These are phyloP conservation scores for Orthosia gothica DNA, from an alignment of 2,888 invertebrate genomes.

Conservation along the genomic window DNA sequence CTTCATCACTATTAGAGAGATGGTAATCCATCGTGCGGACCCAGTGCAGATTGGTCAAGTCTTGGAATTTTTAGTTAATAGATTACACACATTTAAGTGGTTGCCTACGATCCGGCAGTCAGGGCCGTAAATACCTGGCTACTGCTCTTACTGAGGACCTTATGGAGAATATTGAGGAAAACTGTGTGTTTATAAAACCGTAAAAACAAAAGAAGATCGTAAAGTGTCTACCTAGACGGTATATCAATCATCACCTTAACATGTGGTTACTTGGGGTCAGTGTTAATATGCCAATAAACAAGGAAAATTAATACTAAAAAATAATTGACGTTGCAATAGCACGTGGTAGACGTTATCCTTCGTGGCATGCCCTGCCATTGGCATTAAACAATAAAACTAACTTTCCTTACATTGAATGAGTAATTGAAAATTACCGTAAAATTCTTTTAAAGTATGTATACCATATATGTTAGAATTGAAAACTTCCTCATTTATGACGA, in stretches of 20 bases:
- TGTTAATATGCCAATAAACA: background rate
- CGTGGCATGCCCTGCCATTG: slow-evolving; percentile 14
- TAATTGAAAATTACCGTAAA: slow-evolving; percentile 4
- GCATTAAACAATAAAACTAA: background rate
- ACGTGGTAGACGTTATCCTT: slow-evolving; percentile 4
- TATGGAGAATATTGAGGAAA: background rate
- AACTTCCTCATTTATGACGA: background rate
- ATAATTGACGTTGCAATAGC: background rate
- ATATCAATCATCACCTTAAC: too few relatives aligned
- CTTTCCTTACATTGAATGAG: slow-evolving; percentile 11
- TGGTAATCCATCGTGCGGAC: too few relatives aligned
- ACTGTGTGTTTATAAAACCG: background rate
- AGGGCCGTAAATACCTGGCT: too few relatives aligned
- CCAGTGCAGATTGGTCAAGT: too few relatives aligned
- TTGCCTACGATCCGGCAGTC: too few relatives aligned
- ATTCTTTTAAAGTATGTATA: too few relatives aligned
- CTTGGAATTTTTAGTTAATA: too few relatives aligned
- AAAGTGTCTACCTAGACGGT: too few relatives aligned
- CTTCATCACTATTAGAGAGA: too few relatives aligned
- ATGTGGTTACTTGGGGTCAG: background rate
- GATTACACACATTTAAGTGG: too few relatives aligned
- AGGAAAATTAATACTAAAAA: slow-evolving; percentile 20
- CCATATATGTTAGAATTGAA: background rate
- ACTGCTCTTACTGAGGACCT: too few relatives aligned
- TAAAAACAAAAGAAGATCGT: background rate